A percentile compares a stretch with the other conserved stretches of the same genome.
Conservation (phyloP, 2,797 vertebrate genomes). For the Myioborus melanocephalus region DNA sequence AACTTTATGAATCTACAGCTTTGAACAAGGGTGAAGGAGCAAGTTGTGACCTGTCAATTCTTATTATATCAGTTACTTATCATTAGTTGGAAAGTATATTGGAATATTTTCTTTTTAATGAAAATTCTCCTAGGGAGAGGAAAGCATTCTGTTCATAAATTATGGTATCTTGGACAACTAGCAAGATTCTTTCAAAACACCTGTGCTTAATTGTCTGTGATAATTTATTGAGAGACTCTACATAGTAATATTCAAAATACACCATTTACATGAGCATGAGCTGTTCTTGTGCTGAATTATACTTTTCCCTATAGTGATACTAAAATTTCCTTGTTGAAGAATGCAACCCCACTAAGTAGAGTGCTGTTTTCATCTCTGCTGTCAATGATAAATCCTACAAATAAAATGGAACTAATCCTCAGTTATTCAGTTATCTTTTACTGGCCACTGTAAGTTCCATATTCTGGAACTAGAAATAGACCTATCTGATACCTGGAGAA, state of each 20-base stretch:
- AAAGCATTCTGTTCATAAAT: constrained; percentile 34
- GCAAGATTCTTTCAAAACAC: constrained; percentile 33
- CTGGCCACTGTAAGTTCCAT: not conserved
- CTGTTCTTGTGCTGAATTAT: not conserved
- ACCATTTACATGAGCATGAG: not conserved
- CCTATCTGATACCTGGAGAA: not conserved
- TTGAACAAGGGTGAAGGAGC: not conserved
- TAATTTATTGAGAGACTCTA: constrained; percentile 14
- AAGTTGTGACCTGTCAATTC: constrained; percentile 34
- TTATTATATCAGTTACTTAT: constrained; percentile 27
- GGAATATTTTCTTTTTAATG: not conserved
- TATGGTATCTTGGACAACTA: constrained; percentile 22
- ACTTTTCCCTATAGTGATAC: not conserved
- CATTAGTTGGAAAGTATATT: constrained; percentile 6
- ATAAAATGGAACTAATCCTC: not conserved
- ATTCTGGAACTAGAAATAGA: not conserved
- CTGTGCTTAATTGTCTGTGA: constrained; percentile 22
- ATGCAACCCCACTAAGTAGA: rapidly evolving
- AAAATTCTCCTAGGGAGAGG: not conserved
- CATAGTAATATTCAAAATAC: not conserved
- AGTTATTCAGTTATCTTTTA: not conserved
- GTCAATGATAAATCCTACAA: not conserved
- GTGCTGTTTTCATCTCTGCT: not conserved
- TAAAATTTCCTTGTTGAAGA: not conserved
- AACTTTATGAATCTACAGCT: not conserved